Evolutionary conservation across 2,797 vertebrate genomes (phyloP), one percentile per base, ranked within the genome.

Genomic region (Decapterus maruadsi): DNA sequence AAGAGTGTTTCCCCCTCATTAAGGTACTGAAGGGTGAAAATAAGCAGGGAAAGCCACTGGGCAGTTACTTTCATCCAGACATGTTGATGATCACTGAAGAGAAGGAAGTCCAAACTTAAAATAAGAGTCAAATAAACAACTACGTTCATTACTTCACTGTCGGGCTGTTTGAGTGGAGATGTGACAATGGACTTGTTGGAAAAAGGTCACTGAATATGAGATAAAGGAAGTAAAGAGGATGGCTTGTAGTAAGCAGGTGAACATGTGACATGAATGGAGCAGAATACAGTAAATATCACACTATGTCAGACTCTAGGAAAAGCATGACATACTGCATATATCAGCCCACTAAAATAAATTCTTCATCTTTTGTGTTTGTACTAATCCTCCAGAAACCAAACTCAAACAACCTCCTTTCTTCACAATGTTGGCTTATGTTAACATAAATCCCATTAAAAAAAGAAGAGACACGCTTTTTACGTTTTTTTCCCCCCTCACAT

Each of bases 221-320:
- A 75, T 69, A 86, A 82, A 81, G 17, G 42, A 75, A 78, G 70
- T 73, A 82, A 42, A 79, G 51, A 77, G 6, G 76, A 86, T 91
- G 91, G 64, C 67, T 86, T 77, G 46, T 64, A 53, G 68, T 68
- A 80, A 79, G 82, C 50, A 87, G 60, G 64, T 88, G 84, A 82
- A 79, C 34, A 77, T 19, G 66, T 92, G 91, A 68, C 74, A 90
- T 90, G 90, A 85, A 84, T 85, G 84, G 59, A 81, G 56, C 45
- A 83, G 61, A 80, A 68, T 8, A 86, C 73, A 88, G 54, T 48
- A 74, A 63, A 78, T 70, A 80, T 72, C 65, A 81, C 63, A 71
- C 62, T 65, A 36, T 64, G 45, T 42, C 58, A 63, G 56, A 65
- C 64, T 68, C 61, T 34, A 38, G 54, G 12, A 45, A 66, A 70